phyloP scores from a whole-genome alignment of 2,797 vertebrate species.

The Falco novaeseelandiae region DNA sequence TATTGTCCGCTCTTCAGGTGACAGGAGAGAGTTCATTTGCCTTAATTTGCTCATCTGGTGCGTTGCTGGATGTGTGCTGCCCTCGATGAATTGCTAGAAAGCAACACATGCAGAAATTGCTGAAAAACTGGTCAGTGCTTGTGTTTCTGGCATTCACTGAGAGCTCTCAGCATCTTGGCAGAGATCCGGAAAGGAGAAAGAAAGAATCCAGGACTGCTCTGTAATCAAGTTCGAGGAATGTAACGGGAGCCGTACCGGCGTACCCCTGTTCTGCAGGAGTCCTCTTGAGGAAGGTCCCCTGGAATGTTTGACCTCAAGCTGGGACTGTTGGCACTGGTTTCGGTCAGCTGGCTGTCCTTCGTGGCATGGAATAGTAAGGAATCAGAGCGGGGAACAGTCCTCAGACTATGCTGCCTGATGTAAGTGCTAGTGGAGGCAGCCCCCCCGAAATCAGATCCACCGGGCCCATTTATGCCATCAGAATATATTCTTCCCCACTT shows the following conservation, averaged over 20 bases:
- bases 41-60: not conserved
- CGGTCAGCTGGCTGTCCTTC: not conserved
- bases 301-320: not conserved
- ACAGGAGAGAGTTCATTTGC: not conserved
- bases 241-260: fast-evolving
- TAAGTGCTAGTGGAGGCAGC: not conserved
- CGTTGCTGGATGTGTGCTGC: fast-evolving
- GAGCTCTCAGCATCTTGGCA: not conserved
- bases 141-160: not conserved
- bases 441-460: no score
- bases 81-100: not conserved
- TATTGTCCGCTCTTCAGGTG: no score
- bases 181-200: not conserved
- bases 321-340: not conserved
- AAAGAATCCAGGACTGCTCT: not conserved
- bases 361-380: not conserved
- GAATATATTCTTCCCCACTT: not conserved
- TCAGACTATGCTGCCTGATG: fast-evolving
- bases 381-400: not conserved
- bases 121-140: not conserved
- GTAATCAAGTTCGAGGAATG: not conserved
- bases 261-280: fast-evolving
- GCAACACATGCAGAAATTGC: not conserved
- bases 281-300: not conserved
- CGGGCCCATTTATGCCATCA: not conserved